Conservation (phyloP, 2,888 invertebrate species). For the Argyra leucocephala region DNA sequence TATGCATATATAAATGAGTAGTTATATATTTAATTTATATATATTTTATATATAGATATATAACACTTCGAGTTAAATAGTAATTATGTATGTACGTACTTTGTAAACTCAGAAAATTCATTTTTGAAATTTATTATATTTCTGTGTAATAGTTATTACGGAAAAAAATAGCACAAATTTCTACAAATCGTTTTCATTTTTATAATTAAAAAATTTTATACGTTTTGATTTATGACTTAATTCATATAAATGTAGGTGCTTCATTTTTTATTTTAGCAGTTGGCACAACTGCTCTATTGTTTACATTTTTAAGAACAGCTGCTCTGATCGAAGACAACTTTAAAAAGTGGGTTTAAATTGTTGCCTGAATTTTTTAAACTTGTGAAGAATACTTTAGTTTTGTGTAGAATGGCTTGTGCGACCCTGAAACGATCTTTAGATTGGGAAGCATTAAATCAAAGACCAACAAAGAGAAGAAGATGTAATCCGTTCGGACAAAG, state of each 20-base stretch:
- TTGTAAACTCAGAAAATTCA: too few species aligned
- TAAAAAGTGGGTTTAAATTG: constrained; percentile 7
- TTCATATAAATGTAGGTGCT: neutral
- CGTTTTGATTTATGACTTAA: constrained; percentile 3
- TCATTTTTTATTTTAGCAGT: constrained; percentile 1
- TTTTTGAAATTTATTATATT: too few species aligned
- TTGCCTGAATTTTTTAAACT: constrained; percentile 1
- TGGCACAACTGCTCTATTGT: constrained; percentile 1
- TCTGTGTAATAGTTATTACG: too few species aligned
- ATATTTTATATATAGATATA: too few species aligned
- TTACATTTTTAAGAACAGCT: neutral
- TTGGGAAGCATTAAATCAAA: constrained; percentile 85
- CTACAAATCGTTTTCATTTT: neutral
- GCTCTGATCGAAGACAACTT: neutral
- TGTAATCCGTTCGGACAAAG: constrained; percentile 77
- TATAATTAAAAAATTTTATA: neutral
- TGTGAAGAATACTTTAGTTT: constrained; percentile 16
- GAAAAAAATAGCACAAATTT: too few species aligned
- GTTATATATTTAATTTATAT: too few species aligned
- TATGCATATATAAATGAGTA: too few species aligned
- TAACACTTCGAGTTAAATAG: too few species aligned
- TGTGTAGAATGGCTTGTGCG: constrained; percentile 86
- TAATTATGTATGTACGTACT: too few species aligned
- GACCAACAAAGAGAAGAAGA: constrained; percentile 81
- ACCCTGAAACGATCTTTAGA: constrained; percentile 90